Evolutionary conservation across 2,113 vertebrate genomes (phyloP), one percentile per base, ranked within the genome.

Genomic region (Nothoprocta perdicaria): DNA sequence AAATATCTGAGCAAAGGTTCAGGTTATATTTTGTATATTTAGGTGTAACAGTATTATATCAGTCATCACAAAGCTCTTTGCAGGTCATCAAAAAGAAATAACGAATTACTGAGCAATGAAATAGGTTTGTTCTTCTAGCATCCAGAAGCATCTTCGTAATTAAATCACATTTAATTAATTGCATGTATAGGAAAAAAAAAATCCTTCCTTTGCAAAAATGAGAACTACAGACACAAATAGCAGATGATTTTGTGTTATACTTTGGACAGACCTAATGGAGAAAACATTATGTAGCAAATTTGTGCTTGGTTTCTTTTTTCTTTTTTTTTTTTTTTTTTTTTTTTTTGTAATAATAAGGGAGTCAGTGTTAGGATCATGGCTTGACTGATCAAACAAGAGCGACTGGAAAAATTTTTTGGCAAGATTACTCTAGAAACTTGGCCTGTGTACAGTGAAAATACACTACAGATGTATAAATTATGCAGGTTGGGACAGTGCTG

Each of bases 391-490:
- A 95, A 87, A 92, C 57, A 69, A 90, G 84, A 95, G 69, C 8
- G 15, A 93, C 89, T 94, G 79, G 81, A 94, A 95, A 94, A 96
- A 87, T 73, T 94, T 60, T 91, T 94, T 97, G 97, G 97, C 97
- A 97, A 94, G 52, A 73, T 68, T 80, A 50, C 78, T 38, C 46
- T 57, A 90, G 84, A 68, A 95, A 96, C 71, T 97, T 98, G 97
- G 96, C 95, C 79, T 79, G 58, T 45, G 27, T 88, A 88, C 95
- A 97, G 92, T 87, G 91, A 96, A 98, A 97, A 97, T 94, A 97
- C 9, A 23, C 86, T 84, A 66, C 94, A 92, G 80, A 94, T 95
- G 71, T 91, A 95, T 97, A 97, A 97, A 97, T 97, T 94, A 93
- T 27, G 29, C 80, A 95, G 86, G 77, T 92, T 95, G 87, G 81